phyloP scores from a whole-genome alignment of 2,797 vertebrate species.

The Etheostoma nigrum region DNA sequence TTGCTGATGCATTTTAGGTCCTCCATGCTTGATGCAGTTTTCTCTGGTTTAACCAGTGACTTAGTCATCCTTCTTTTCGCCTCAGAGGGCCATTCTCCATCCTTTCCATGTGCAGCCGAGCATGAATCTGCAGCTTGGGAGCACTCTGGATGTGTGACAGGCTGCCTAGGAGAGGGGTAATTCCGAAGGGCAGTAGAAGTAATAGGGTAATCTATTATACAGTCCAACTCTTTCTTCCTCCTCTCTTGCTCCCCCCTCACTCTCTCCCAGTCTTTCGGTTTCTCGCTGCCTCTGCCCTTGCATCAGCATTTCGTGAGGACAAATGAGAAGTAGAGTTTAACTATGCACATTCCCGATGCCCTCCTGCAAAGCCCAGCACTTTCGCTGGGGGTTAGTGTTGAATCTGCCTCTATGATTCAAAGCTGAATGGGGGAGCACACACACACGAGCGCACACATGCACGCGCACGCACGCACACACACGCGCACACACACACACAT shows the following conservation, averaged over 20 bases:
- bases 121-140: constrained; percentile 68
- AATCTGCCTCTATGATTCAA: constrained; percentile 69
- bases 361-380: constrained; percentile 83
- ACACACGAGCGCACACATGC: constrained; percentile 21
- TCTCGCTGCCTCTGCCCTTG: constrained; percentile 76
- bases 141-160: constrained; percentile 67
- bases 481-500: constrained; percentile 19
- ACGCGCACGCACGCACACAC: constrained; percentile 3
- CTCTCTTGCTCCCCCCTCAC: constrained; percentile 21
- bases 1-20: constrained; percentile 27
- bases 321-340: constrained; percentile 84
- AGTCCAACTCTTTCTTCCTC: constrained; percentile 72
- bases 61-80: constrained; percentile 58
- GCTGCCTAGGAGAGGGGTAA: constrained; percentile 71
- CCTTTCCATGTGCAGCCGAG: constrained; percentile 66
- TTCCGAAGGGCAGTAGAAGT: constrained; percentile 83
- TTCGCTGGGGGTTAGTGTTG: constrained; percentile 63
- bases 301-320: constrained; percentile 85
- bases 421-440: constrained; percentile 25
- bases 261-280: constrained; percentile 42
- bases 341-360: constrained; percentile 78
- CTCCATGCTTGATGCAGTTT: constrained; percentile 52
- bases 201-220: constrained; percentile 88
- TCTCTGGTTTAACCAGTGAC: constrained; percentile 40
- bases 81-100: constrained; percentile 66